Percentiles rank a stretch among this genome's conserved stretches.
Evolutionary conservation across 2,113 vertebrate genomes (phyloP).

Genomic region (Dipodomys merriami): DNA sequence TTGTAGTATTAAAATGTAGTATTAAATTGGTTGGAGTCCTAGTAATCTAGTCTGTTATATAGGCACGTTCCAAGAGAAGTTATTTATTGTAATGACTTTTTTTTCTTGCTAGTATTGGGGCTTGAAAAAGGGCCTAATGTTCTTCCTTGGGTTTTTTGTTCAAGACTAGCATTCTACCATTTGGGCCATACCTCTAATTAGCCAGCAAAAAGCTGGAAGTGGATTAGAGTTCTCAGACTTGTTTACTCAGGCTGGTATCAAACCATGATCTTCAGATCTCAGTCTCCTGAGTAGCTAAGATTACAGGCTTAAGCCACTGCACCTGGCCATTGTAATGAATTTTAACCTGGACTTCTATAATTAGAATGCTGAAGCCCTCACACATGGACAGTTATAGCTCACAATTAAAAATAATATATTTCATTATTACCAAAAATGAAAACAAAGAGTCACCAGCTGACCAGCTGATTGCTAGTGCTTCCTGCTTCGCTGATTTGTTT

Average conservation of each 20-base stretch:
- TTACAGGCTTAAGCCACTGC: no score
- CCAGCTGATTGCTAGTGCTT: background rate
- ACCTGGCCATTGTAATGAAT: background rate
- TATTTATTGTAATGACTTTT: conserved; percentile 2
- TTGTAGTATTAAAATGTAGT: conserved; percentile 45
- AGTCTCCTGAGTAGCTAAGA: no score
- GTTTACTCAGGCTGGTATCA: no score
- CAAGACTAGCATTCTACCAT: no score
- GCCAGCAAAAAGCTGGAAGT: no score
- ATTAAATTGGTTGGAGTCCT: conserved; percentile 34
- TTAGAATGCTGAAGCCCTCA: conserved; percentile 46
- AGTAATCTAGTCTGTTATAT: background rate
- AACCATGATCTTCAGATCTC: no score
- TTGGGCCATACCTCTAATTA: no score
- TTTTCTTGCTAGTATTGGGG: no score
- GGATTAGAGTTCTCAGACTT: no score
- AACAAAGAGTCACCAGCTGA: background rate
- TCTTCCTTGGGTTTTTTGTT: no score
- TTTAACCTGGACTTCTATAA: background rate
- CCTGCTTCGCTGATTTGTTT: background rate
- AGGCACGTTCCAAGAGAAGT: conserved; percentile 44
- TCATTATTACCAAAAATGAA: conserved; percentile 37
- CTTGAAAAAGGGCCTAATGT: no score
- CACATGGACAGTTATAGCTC: background rate
- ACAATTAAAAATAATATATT: background rate